Conservation (phyloP, 2,797 vertebrate genomes). For the Discoglossus pictus region DNA sequence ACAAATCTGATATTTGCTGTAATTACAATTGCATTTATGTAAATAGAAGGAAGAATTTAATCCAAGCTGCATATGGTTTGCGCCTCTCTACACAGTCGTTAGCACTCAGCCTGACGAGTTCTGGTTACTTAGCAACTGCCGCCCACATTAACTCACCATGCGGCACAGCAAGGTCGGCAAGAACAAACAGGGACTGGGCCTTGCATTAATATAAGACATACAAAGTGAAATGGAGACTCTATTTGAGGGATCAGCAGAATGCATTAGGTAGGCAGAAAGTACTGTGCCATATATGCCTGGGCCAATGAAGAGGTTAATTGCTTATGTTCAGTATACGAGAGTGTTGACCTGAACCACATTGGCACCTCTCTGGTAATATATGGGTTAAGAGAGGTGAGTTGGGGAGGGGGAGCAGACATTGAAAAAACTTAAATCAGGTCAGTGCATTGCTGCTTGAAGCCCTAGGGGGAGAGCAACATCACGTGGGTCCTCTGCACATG, state of each 20-base stretch:
- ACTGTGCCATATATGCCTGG: no score
- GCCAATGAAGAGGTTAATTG: no score
- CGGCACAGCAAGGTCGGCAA: slow-evolving; percentile 19
- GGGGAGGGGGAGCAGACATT: not conserved
- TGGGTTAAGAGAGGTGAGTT: not conserved
- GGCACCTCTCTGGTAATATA: slow-evolving; percentile 2
- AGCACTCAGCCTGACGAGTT: slow-evolving; percentile 32
- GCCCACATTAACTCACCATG: slow-evolving; percentile 40
- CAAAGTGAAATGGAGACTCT: no score
- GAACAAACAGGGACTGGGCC: slow-evolving; percentile 9
- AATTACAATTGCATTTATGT: not conserved
- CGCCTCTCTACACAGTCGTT: slow-evolving; percentile 15
- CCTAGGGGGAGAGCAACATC: slow-evolving; percentile 15
- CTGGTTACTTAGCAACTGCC: slow-evolving; percentile 44
- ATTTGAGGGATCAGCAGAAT: no score
- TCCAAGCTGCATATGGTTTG: slow-evolving; percentile 1
- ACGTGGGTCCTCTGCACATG: slow-evolving; percentile 10
- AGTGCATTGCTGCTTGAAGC: slow-evolving; percentile 16
- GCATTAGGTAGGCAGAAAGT: no score
- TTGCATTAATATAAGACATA: slow-evolving; percentile 15
- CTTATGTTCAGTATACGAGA: no score
- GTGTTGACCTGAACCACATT: not conserved
- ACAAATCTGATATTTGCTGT: not conserved
- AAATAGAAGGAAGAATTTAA: slow-evolving; percentile 30
- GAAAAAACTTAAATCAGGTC: slow-evolving; percentile 39